These are phyloP conservation scores for Piprites chloris DNA, from an alignment of 2,113 vertebrate species.

Conservation along the genomic window DNA sequence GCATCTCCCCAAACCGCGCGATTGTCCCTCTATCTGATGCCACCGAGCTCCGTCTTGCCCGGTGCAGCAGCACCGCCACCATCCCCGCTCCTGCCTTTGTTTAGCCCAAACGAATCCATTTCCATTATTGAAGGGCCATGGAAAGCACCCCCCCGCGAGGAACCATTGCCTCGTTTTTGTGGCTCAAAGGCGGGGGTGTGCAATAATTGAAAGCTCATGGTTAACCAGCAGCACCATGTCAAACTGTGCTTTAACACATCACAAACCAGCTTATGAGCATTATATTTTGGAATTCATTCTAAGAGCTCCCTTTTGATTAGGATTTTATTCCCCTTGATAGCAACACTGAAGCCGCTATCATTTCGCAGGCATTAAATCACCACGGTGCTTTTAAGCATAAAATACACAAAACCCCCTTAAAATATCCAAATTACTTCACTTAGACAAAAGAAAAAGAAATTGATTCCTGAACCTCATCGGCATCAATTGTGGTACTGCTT, in stretches of 20 bases:
- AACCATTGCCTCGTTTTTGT: not conserved
- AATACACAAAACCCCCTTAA: accelerated
- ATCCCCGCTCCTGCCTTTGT: not conserved
- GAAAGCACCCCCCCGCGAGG: not conserved
- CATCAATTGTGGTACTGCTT: not conserved
- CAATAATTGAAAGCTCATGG: not conserved
- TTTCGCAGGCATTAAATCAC: not conserved
- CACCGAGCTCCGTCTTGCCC: not conserved
- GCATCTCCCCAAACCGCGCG: accelerated
- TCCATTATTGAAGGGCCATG: not conserved
- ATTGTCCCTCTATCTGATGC: accelerated
- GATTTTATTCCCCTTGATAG: not conserved
- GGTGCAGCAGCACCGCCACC: not conserved
- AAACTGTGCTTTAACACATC: not conserved
- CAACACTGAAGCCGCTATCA: not conserved
- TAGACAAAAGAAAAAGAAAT: not conserved
- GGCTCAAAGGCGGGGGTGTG: not conserved
- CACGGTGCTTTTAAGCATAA: not conserved
- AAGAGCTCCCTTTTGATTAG: not conserved
- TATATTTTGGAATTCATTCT: accelerated
- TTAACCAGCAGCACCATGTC: not conserved
- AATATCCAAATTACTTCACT: not conserved
- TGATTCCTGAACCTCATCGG: not conserved
- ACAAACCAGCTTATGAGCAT: not conserved
- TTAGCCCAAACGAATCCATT: not conserved